Percentiles rank a stretch among this genome's conserved stretches.
Evolutionary conservation across 1,140 invertebrate species (phyloP).

Genomic region (Ptiloglossa arizonensis): DNA sequence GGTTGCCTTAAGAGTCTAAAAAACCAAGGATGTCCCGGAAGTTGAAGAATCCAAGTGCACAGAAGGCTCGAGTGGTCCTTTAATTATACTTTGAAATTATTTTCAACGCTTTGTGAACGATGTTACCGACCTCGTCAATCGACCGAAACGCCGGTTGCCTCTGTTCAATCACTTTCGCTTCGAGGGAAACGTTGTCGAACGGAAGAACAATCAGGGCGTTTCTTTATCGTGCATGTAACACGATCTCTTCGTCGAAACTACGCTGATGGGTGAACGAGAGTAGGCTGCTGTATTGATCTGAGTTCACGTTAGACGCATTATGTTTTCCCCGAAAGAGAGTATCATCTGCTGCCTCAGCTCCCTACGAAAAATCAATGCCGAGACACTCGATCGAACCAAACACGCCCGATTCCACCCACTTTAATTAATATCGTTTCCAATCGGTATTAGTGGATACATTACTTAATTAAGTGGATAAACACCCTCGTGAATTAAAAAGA

Average conservation of each 20-base stretch:
- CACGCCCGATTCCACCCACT: no score
- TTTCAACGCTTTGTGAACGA: background rate
- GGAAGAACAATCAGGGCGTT: conserved; percentile 29
- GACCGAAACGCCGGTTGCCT: background rate
- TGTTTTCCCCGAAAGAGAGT: background rate
- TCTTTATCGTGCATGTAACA: background rate
- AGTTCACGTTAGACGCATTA: conserved; percentile 8
- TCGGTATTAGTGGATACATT: no score
- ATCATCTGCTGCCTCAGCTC: background rate
- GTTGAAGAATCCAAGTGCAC: no score
- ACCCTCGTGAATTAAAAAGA: no score
- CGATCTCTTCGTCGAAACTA: conserved; percentile 29
- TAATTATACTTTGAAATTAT: background rate
- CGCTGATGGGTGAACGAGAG: conserved; percentile 4
- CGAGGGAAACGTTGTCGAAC: conserved; percentile 1
- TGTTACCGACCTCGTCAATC: background rate
- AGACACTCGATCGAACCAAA: no score
- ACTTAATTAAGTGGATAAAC: no score
- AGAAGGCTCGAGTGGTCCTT: no score
- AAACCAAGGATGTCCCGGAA: no score
- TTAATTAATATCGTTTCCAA: no score
- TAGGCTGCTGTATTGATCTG: conserved; percentile 53
- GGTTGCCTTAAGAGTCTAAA: no score
- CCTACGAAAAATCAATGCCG: background rate
- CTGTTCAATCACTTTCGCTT: background rate